phyloP scores from a whole-genome alignment of 1,140 invertebrate species.

The Cherax destructor region DNA sequence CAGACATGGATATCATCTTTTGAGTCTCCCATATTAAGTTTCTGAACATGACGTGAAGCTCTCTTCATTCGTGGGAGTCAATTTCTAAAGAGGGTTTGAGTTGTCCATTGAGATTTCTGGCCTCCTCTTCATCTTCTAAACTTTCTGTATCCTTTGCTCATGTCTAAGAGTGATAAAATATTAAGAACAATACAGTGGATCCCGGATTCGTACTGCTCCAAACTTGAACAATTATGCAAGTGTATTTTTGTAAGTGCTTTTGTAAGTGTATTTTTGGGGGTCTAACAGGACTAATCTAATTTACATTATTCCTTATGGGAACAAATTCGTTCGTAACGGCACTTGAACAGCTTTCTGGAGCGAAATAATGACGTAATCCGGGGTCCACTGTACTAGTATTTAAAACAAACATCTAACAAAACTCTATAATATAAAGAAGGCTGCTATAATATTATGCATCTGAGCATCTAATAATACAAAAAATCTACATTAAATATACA shows the following conservation, averaged over 20 bases:
- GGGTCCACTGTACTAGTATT: not conserved
- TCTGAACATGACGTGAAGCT: conserved; percentile 88
- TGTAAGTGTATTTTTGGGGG: too few relatives aligned
- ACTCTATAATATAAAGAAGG: not conserved
- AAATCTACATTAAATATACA: conserved; percentile 24
- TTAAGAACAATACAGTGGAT: not conserved
- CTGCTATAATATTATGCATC: not conserved
- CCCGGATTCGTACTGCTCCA: too few relatives aligned
- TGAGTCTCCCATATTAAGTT: conserved; percentile 97
- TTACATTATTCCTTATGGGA: too few relatives aligned
- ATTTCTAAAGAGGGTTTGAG: conserved; percentile 77
- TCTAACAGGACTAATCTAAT: too few relatives aligned
- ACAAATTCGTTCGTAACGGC: too few relatives aligned
- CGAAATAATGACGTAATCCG: too few relatives aligned
- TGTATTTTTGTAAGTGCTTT: too few relatives aligned
- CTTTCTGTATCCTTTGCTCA: conserved; percentile 86
- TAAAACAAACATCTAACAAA: conserved; percentile 6
- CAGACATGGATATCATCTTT: conserved; percentile 99
- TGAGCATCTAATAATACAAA: not conserved
- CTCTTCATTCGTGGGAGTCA: conserved; percentile 84
- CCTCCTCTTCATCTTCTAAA: conserved; percentile 74
- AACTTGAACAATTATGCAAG: too few relatives aligned
- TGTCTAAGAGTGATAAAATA: conserved; percentile 76
- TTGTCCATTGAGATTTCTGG: conserved; percentile 64
- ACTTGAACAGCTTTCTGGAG: too few relatives aligned